A percentile compares a stretch with the other conserved stretches of the same genome.
Conservation (phyloP, 2,888 invertebrate species). For the Cephus rjabovi region DNA sequence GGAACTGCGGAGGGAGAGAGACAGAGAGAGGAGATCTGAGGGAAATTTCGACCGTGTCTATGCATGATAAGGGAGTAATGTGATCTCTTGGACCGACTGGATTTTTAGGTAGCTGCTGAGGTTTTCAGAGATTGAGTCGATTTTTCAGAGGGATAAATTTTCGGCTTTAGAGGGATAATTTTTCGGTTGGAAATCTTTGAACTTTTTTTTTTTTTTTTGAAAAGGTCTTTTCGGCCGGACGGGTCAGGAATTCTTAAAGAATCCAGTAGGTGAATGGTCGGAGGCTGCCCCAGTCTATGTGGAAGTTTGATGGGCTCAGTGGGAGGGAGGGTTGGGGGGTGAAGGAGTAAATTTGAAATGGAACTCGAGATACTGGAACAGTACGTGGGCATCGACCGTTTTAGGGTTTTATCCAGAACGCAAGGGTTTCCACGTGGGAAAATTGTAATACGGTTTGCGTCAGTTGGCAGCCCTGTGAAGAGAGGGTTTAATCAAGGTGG, state of each 20-base stretch:
- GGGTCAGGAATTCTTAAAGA: background rate
- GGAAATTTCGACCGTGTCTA: background rate
- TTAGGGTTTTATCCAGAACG: background rate
- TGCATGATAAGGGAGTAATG: background rate
- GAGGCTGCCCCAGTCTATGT: too few species aligned
- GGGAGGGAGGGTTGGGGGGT: too few species aligned
- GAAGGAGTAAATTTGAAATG: too few species aligned
- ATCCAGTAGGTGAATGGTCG: too few species aligned
- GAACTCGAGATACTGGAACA: background rate
- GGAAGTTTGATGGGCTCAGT: too few species aligned
- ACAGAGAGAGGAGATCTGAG: background rate
- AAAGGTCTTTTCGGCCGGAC: background rate
- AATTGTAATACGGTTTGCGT: background rate
- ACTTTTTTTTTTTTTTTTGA: background rate
- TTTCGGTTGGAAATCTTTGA: background rate
- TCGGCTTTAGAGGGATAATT: background rate
- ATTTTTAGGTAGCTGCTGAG: too few species aligned
- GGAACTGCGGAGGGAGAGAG: too few species aligned
- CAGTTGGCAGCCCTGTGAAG: background rate
- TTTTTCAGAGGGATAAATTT: background rate
- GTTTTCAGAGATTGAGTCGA: too few species aligned
- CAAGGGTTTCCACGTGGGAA: background rate
- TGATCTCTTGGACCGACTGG: background rate
- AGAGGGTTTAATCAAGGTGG: conserved; percentile 3
- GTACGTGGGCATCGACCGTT: background rate